These are phyloP conservation scores for Uromys caudimaculatus DNA, from an alignment of 2,797 vertebrate genomes.

Conservation along the genomic window DNA sequence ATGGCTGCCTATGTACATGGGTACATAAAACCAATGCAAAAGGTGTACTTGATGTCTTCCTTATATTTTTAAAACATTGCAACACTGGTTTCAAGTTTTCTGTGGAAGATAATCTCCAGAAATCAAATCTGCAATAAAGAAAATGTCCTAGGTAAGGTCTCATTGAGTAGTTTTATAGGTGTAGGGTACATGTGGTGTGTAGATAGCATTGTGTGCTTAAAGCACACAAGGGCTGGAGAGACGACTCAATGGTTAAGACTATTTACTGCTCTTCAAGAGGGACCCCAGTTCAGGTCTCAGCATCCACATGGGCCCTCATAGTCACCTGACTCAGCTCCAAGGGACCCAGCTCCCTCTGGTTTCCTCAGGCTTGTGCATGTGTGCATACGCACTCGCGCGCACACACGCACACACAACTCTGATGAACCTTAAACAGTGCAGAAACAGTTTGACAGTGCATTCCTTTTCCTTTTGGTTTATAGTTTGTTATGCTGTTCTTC, in stretches of 20 bases:
- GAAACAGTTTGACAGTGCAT: not conserved
- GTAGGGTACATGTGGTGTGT: not conserved
- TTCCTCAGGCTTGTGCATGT: too few relatives aligned
- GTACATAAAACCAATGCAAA: conserved; percentile 51
- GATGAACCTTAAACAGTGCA: not conserved
- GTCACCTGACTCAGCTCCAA: not conserved
- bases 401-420: not conserved
- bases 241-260: not conserved
- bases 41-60: not conserved
- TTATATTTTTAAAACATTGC: not conserved
- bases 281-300: not conserved
- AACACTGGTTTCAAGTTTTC: conserved; percentile 25
- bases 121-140: conserved; percentile 80
- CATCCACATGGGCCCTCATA: not conserved
- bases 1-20: not conserved
- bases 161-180: conserved; percentile 90
- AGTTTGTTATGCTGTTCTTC: not conserved
- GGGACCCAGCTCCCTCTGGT: not conserved
- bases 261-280: not conserved
- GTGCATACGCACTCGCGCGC: not conserved
- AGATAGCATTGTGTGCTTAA: not conserved
- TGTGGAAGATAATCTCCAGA: conserved; percentile 17
- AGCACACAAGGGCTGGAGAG: not conserved
- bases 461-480: not conserved
- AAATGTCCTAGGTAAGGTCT: conserved; percentile 85